Percentiles rank a stretch among this genome's conserved stretches.
Conservation (phyloP, 2,888 invertebrate genomes). For the Apotomis capreana region DNA sequence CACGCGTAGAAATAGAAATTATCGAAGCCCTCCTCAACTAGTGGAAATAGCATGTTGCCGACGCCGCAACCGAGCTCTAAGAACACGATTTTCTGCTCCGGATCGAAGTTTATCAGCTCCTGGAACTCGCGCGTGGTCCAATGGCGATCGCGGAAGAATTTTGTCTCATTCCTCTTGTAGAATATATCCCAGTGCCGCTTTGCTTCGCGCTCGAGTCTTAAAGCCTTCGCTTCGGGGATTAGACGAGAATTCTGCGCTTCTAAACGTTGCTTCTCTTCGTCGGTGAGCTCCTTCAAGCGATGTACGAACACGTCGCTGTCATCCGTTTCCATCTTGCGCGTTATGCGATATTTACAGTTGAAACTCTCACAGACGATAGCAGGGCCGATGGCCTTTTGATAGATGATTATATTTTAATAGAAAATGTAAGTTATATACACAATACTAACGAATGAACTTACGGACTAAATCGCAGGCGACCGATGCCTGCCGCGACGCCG, state of each 20-base stretch:
- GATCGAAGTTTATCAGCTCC: constrained; percentile 85
- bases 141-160: constrained; percentile 97
- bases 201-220: constrained; percentile 91
- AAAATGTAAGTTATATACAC: constrained; percentile 6
- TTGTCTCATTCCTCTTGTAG: constrained; percentile 96
- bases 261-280: constrained; percentile 85
- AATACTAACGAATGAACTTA: constrained; percentile 7
- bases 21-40: constrained; percentile 89
- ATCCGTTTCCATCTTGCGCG: constrained; percentile 69
- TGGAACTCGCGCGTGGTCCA: constrained; percentile 98
- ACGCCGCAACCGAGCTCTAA: constrained; percentile 98
- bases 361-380: neutral
- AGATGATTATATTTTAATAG: constrained; percentile 2
- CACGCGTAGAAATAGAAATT: constrained; percentile 91
- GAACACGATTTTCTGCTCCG: constrained; percentile 83
- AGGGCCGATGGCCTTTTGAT: neutral
- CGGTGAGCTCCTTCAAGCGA: constrained; percentile 79
- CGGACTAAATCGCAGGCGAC: neutral
- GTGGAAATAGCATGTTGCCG: constrained; percentile 97
- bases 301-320: constrained; percentile 65
- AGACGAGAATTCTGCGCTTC: constrained; percentile 85
- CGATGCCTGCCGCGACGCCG: constrained; percentile 9
- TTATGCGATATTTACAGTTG: neutral
- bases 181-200: constrained; percentile 97
- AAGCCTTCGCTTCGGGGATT: constrained; percentile 87